phyloP scores from a whole-genome alignment of 2,113 vertebrate genomes.

The Chauna torquata region DNA sequence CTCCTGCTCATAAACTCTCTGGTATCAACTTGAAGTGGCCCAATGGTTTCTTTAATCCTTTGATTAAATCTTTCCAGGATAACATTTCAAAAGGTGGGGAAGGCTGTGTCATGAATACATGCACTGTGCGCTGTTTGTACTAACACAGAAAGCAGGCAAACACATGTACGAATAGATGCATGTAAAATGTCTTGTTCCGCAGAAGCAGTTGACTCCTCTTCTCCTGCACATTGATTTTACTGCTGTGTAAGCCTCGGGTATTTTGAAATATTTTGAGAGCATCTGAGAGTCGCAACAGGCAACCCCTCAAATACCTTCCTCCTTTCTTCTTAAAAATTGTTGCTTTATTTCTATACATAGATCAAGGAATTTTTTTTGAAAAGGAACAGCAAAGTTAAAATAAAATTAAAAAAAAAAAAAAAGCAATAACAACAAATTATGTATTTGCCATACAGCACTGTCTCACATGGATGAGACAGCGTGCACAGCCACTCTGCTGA shows the following conservation, averaged over 20 bases:
- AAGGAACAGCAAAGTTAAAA: background rate
- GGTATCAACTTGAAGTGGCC: background rate
- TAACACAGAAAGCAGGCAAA: background rate
- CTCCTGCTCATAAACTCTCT: background rate
- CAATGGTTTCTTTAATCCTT: background rate
- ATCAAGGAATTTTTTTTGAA: background rate
- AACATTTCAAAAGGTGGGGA: constrained; percentile 1
- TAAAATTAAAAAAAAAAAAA: background rate
- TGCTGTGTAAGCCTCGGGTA: background rate
- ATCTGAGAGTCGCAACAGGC: background rate
- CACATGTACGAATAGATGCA: background rate
- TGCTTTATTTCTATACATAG: background rate
- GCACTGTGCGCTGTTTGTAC: background rate
- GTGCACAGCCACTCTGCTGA: background rate
- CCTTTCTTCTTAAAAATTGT: background rate
- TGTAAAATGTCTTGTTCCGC: background rate
- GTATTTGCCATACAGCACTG: background rate
- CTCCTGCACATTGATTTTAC: background rate
- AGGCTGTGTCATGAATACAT: background rate
- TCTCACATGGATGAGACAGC: background rate
- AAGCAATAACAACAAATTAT: background rate
- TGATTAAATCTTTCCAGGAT: constrained; percentile 1
- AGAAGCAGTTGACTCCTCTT: background rate
- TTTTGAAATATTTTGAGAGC: background rate
- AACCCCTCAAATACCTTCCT: background rate